Conservation (phyloP, 1,140 invertebrate genomes). For the Drosophila pseudoobscura region DNA sequence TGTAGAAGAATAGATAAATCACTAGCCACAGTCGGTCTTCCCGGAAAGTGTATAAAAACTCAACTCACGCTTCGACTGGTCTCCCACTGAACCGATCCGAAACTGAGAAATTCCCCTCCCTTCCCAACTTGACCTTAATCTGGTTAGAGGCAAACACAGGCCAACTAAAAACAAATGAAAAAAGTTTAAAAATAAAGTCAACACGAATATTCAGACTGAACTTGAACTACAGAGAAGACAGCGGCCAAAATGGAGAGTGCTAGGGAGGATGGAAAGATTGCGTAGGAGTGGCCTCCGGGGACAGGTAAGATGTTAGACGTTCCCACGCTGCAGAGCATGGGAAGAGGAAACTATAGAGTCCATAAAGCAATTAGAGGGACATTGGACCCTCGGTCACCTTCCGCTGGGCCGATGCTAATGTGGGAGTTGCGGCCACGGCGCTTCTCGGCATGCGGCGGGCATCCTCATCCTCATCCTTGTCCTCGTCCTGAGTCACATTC, state of each 20-base stretch:
- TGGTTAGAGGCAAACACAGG: slow-evolving; percentile 55
- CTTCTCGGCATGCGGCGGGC: slow-evolving; percentile 17
- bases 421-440: slow-evolving; percentile 71
- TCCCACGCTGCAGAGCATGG: slow-evolving; percentile 58
- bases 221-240: slow-evolving; percentile 48
- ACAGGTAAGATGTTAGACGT: slow-evolving; percentile 47
- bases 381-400: slow-evolving; percentile 41
- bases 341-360: slow-evolving; percentile 22
- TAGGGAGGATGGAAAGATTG: neutral
- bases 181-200: slow-evolving; percentile 70
- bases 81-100: slow-evolving; percentile 20
- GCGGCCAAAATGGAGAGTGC: neutral
- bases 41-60: slow-evolving; percentile 40
- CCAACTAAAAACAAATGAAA: slow-evolving; percentile 54
- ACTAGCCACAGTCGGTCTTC: slow-evolving; percentile 9
- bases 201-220: slow-evolving; percentile 57
- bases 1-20: neutral
- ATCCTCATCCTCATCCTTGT: neutral
- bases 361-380: slow-evolving; percentile 76
- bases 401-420: slow-evolving; percentile 62
- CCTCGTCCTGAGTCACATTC: slow-evolving; percentile 12
- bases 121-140: slow-evolving; percentile 71
- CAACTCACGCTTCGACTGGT: slow-evolving; percentile 33
- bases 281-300: slow-evolving; percentile 25
- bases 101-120: slow-evolving; percentile 19